phyloP scores from a whole-genome alignment of 2,888 invertebrate species.

The Sarcophaga subvicina region DNA sequence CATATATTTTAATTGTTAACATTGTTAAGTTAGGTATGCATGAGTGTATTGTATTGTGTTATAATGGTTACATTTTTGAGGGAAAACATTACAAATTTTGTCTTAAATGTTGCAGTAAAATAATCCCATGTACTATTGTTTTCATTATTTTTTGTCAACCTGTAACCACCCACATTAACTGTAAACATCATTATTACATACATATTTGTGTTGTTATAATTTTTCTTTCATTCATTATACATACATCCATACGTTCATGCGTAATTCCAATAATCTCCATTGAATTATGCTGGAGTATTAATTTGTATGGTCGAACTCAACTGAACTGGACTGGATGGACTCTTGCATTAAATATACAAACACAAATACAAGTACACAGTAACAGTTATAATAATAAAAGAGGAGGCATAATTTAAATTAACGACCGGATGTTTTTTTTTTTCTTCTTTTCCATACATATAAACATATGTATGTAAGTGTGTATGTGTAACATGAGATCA shows the following conservation, averaged over 20 bases:
- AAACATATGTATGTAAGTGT: neutral
- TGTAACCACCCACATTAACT: neutral
- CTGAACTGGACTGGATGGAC: conserved; percentile 1
- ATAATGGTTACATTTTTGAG: too few species aligned
- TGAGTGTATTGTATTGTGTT: too few species aligned
- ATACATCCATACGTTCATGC: neutral
- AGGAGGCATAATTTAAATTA: conserved; percentile 66
- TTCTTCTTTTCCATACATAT: neutral
- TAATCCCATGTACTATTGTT: neutral
- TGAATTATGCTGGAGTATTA: conserved; percentile 53
- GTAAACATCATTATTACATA: neutral
- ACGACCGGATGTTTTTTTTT: conserved; percentile 64
- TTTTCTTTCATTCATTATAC: neutral
- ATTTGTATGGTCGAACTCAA: conserved; percentile 3
- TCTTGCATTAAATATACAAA: too few species aligned
- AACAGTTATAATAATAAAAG: conserved; percentile 46
- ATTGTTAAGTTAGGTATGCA: too few species aligned
- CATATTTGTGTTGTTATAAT: neutral
- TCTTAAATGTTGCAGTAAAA: too few species aligned
- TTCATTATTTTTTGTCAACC: neutral
- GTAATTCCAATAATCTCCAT: conserved; percentile 46
- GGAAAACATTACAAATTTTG: too few species aligned
- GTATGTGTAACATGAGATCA: conserved; percentile 43
- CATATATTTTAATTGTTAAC: too few species aligned
- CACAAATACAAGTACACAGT: neutral